Evolutionary conservation across 2,113 vertebrate species (phyloP).

Genomic region (Nansenia antarctica): DNA sequence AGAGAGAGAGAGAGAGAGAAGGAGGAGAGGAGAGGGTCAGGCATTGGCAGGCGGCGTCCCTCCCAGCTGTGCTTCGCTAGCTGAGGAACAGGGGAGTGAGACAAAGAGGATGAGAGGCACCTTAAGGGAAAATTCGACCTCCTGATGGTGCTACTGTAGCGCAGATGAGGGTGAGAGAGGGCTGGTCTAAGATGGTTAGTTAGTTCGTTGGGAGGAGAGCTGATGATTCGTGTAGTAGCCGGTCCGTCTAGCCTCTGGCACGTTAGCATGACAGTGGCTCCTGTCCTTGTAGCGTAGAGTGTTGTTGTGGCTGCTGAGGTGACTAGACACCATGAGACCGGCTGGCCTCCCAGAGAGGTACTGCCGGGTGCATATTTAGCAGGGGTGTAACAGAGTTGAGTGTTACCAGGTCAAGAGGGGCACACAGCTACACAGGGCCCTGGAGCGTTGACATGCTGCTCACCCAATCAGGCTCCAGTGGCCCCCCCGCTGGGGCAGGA

Average conservation of each 20-base stretch:
- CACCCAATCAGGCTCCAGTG: background rate
- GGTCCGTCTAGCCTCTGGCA: background rate
- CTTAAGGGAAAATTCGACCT: background rate
- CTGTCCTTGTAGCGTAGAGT: background rate
- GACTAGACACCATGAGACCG: background rate
- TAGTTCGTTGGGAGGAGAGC: background rate
- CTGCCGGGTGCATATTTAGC: background rate
- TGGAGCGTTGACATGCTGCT: background rate
- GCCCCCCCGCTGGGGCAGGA: background rate
- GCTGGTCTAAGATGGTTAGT: background rate
- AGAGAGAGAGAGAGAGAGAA: background rate
- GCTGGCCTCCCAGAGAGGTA: background rate
- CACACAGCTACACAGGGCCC: background rate
- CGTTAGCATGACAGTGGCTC: background rate
- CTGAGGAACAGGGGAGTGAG: background rate
- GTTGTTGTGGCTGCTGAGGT: background rate
- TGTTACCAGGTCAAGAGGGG: background rate
- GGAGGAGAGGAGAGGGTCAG: background rate
- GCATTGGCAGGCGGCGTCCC: constrained; percentile 17
- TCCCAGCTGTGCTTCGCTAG: constrained; percentile 16
- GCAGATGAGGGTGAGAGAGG: background rate
- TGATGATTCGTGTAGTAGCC: too few relatives aligned
- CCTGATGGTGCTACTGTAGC: background rate
- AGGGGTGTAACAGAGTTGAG: background rate
- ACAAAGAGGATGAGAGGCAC: background rate